Evolutionary conservation across 2,888 invertebrate species (phyloP).

Genomic region (Agrotis clavis): DNA sequence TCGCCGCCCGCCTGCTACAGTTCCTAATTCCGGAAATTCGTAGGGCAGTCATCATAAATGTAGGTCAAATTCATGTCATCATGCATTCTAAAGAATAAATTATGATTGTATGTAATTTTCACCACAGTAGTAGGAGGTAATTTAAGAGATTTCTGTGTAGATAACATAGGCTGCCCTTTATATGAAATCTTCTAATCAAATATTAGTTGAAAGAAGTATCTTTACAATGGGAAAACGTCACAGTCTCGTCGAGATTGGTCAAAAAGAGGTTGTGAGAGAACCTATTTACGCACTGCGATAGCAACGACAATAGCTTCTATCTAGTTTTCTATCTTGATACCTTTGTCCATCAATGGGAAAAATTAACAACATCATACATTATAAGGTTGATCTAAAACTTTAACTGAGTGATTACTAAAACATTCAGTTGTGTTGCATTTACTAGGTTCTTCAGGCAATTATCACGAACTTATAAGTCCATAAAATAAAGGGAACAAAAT

Average conservation of each 20-base stretch:
- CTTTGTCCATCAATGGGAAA: too few species aligned
- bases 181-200: neutral
- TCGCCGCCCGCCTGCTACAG: too few species aligned
- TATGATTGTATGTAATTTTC: neutral
- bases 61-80: neutral
- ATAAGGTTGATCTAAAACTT: neutral
- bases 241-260: too few species aligned
- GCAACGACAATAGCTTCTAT: too few species aligned
- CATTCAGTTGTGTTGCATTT: too few species aligned
- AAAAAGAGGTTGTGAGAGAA: too few species aligned
- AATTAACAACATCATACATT: neutral
- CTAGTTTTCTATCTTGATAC: too few species aligned
- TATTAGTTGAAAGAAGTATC: too few species aligned
- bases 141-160: too few species aligned
- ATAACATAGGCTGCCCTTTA: neutral
- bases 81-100: neutral
- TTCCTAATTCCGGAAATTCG: neutral
- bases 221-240: too few species aligned
- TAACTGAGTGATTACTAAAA: neutral
- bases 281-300: too few species aligned
- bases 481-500: slow-evolving; percentile 20
- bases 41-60: neutral
- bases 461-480: neutral
- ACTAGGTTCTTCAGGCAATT: neutral
- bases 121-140: neutral